Evolutionary conservation across 2,113 vertebrate species (phyloP).

Genomic region (Uria aalge): DNA sequence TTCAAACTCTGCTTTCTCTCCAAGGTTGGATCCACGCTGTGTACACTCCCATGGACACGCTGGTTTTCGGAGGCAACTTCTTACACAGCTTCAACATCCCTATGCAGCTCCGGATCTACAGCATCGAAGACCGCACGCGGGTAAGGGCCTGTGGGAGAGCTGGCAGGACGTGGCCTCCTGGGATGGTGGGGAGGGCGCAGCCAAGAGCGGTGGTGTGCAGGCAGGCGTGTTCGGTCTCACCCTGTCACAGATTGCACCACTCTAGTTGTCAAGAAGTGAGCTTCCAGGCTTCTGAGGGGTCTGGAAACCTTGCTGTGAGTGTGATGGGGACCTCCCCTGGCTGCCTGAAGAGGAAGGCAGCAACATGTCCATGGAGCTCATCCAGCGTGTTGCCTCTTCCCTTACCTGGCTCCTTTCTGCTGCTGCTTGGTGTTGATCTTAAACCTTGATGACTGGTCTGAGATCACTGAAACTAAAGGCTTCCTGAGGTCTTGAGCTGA

Average conservation of each 20-base stretch:
- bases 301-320: background rate
- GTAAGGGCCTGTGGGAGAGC: slow-evolving; percentile 68
- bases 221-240: background rate
- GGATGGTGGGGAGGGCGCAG: background rate
- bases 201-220: background rate
- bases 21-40: slow-evolving; percentile 98
- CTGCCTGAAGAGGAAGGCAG: background rate
- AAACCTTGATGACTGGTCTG: background rate
- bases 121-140: slow-evolving; percentile 94
- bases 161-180: background rate
- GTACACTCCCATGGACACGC: slow-evolving; percentile 94
- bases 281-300: background rate
- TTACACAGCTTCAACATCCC: slow-evolving; percentile 99
- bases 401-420: background rate
- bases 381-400: background rate
- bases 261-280: background rate
- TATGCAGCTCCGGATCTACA: slow-evolving; percentile 97
- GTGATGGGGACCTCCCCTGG: background rate
- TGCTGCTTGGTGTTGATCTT: background rate
- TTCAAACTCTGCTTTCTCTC: background rate
- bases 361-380: background rate
- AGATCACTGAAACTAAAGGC: background rate
- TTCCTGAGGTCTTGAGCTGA: background rate
- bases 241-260: fast-evolving
- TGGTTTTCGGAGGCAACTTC: slow-evolving; percentile 98